Evolutionary conservation across 2,888 invertebrate species (phyloP).

Genomic region (Nebria salina): DNA sequence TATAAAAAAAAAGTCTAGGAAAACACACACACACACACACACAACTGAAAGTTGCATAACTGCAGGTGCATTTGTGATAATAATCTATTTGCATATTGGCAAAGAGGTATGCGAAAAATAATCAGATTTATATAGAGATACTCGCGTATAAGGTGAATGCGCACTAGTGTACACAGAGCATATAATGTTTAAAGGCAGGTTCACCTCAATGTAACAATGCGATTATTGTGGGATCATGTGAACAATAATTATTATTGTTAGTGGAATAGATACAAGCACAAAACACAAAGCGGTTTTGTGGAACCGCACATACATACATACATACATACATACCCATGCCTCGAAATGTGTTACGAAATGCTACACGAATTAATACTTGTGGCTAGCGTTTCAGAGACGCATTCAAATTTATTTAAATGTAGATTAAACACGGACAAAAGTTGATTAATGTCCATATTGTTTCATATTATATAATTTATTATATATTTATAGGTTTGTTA

Average conservation of each 20-base stretch:
- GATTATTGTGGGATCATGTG: background rate
- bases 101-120: background rate
- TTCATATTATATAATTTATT: too few relatives aligned
- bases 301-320: background rate
- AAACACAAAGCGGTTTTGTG: background rate
- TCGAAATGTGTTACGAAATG: background rate
- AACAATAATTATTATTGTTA: background rate
- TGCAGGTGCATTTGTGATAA: slow-evolving; percentile 3
- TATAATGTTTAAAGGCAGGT: background rate
- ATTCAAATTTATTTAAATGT: background rate
- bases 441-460: too few relatives aligned
- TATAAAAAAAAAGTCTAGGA: background rate
- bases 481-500: too few relatives aligned
- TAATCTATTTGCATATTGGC: background rate
- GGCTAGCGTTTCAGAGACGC: background rate
- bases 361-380: background rate
- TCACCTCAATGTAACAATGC: background rate
- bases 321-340: background rate
- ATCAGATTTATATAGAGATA: background rate
- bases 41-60: background rate
- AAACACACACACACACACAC: background rate
- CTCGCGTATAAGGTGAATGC: background rate
- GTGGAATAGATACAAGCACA: background rate
- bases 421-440: too few relatives aligned
- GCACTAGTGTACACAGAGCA: background rate